Conservation (phyloP, 2,888 invertebrate genomes). For the Perdita meconis region DNA sequence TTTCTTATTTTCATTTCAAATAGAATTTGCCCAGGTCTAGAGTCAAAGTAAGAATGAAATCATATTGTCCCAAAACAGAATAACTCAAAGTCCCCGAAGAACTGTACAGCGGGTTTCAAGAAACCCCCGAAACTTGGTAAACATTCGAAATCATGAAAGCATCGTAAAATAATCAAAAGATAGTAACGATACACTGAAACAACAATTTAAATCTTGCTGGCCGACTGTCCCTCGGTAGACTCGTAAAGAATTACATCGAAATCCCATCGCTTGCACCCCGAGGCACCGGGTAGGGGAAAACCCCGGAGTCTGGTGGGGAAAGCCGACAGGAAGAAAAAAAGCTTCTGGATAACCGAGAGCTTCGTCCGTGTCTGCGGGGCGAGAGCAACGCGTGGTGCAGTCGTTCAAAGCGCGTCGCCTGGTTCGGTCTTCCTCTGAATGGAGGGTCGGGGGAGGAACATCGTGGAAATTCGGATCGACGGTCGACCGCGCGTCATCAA, state of each 20-base stretch:
- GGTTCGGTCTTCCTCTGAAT: conserved; percentile 63
- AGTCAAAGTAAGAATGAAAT: no score
- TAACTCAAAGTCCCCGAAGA: no score
- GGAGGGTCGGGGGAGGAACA: conserved; percentile 24
- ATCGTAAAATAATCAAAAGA: not conserved
- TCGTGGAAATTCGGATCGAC: conserved; percentile 1
- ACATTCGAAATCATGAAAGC: no score
- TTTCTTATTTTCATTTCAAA: no score
- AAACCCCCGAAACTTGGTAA: no score
- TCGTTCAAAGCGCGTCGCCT: conserved; percentile 73
- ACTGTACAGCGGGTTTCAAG: no score
- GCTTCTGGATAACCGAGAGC: conserved; percentile 57
- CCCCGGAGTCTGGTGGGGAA: conserved; percentile 48
- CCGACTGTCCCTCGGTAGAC: not conserved
- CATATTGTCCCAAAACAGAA: no score
- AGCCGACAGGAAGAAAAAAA: conserved; percentile 54
- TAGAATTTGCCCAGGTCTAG: no score
- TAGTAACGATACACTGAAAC: not conserved
- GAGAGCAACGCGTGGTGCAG: conserved; percentile 65
- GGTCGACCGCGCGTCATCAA: not conserved
- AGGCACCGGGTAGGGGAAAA: conserved; percentile 46
- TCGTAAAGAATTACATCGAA: conserved; percentile 6
- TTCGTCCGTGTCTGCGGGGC: conserved; percentile 42
- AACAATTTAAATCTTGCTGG: not conserved
- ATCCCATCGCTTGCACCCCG: conserved; percentile 26